These are phyloP conservation scores for Spongilla lacustris DNA, from an alignment of 37 sponge, comb jelly and placozoan species.

Conservation along the genomic window DNA sequence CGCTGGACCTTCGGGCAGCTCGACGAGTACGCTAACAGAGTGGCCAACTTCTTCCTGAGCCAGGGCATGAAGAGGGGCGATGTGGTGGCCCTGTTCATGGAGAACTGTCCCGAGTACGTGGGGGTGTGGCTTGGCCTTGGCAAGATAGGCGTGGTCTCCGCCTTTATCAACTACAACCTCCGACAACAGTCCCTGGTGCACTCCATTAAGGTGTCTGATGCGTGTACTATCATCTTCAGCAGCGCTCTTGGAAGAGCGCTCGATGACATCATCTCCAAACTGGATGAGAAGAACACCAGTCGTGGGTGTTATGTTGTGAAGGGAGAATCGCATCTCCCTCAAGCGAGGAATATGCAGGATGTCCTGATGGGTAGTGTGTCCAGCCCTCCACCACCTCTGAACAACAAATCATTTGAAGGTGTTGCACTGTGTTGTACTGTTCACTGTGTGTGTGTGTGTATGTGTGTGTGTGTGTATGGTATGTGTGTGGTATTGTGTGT, in stretches of 20 bases:
- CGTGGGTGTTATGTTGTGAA: background rate
- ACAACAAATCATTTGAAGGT: background rate
- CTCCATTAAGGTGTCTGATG: conserved; percentile 52
- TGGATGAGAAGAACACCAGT: background rate
- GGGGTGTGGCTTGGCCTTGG: conserved; percentile 66
- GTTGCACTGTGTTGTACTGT: background rate
- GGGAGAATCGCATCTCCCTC: background rate
- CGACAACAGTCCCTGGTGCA: conserved; percentile 62
- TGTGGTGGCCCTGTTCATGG: conserved; percentile 64
- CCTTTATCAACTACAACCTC: conserved; percentile 84
- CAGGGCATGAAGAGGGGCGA: conserved; percentile 62
- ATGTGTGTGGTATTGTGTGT: no score
- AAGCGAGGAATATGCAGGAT: background rate
- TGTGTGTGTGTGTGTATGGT: background rate
- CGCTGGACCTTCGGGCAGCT: conserved; percentile 62
- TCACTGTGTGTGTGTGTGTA: background rate
- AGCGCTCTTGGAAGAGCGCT: background rate
- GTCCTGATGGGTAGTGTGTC: background rate
- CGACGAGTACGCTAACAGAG: conserved; percentile 39
- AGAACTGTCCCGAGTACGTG: conserved; percentile 78
- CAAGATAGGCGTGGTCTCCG: conserved; percentile 60
- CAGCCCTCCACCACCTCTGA: background rate
- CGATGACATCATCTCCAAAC: background rate
- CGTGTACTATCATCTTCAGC: conserved; percentile 38
- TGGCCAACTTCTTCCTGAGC: conserved; percentile 36